Base-by-base conservation (phyloP, 2,888 invertebrate genomes). In the Lucinisca nassula region DNA sequence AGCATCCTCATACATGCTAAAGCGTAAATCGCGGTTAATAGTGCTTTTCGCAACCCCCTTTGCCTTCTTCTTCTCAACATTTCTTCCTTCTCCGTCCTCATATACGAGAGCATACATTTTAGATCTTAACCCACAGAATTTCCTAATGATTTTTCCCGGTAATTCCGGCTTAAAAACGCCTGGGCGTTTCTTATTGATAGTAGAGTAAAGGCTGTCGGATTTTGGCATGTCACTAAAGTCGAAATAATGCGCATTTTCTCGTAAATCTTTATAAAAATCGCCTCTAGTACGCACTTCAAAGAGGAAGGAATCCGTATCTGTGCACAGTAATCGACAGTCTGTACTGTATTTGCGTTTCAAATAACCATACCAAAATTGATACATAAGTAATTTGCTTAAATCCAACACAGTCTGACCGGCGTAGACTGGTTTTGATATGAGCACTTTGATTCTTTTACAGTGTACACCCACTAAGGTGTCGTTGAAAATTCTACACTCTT, bases 321-420 rank as follows among this genome's bases (percentile, higher is more conserved):
- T 87, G 76, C 94, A 85, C 30, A 84, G 81, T 3, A 90, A 80
- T 30, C 81, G 75, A 1, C 80, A 80, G 0, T n/a, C 76, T 0
- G 73, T 1, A 35, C 74, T 79, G 32, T 87, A 90, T 40, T 77
- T 79, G 3, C 35, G 14, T 38, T 90, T 89, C 35, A 90, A 78
- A 45, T 87, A 61, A 82, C 94, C 92, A 83, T 96, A 96, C 80
- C 89, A 87, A 61, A 96, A 96, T 61, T 96, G 94, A 85, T 96
- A 96, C 92, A 96, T 95, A 30, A 95, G 87, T 0, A 85, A 82
- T 93, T 97, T 97, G 0, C 94, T 95, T 38, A 96, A 40, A 78
- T 96, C 96, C 67, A 96, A 90, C 77, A 96, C 94, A 17, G 87
- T 45, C 83, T 96, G 94, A 8, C 96, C 96, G 2, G 95, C 88